Conservation (phyloP, 2,113 vertebrate genomes). For the Takifugu flavidus region DNA sequence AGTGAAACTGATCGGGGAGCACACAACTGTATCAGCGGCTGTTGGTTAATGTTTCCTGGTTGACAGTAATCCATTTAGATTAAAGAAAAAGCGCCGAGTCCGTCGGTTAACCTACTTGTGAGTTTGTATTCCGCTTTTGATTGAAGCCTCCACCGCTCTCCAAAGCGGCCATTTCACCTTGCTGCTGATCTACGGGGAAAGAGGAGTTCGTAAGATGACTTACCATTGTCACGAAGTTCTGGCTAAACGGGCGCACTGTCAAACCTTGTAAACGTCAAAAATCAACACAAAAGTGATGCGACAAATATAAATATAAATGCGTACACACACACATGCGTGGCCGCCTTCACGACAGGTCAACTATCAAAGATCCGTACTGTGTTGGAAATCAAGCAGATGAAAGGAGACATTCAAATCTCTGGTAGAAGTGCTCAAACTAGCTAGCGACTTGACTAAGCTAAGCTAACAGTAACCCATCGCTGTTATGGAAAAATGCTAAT, state of each 20-base stretch:
- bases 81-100: background rate
- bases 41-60: background rate
- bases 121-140: constrained; percentile 72
- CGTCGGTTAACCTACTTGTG: constrained; percentile 64
- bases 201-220: constrained; percentile 51
- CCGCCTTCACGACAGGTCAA: background rate
- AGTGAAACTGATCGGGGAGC: background rate
- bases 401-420: constrained; percentile 7
- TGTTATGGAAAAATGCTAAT: constrained; percentile 18
- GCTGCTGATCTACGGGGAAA: constrained; percentile 74
- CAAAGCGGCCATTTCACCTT: constrained; percentile 76
- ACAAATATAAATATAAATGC: too few species aligned
- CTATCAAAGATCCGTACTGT: background rate
- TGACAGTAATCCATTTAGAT: background rate
- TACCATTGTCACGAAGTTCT: background rate
- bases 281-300: too few species aligned
- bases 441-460: constrained; percentile 44
- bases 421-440: constrained; percentile 40
- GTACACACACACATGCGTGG: background rate
- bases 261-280: too few species aligned
- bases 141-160: constrained; percentile 71
- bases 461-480: constrained; percentile 46
- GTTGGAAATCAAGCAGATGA: background rate
- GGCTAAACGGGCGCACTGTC: too few species aligned
- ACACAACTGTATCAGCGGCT: background rate